Conservation (phyloP, 2,797 vertebrate species). For the Gouania willdenowi region DNA sequence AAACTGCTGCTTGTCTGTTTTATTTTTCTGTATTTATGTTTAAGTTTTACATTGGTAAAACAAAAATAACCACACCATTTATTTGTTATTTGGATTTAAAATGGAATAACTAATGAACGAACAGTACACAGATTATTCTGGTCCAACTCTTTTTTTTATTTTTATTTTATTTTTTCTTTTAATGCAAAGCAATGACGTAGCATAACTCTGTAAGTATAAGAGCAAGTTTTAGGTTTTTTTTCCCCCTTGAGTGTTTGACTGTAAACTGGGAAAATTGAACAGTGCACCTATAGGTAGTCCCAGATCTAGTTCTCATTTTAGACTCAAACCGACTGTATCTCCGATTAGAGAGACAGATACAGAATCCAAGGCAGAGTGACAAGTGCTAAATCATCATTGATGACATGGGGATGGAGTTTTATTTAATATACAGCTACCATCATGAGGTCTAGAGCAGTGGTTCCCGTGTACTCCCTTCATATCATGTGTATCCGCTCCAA, state of each 20-base stretch:
- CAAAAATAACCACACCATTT: too few species aligned
- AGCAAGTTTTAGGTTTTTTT: constrained; percentile 95
- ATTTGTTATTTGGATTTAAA: too few species aligned
- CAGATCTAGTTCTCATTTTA: constrained; percentile 91
- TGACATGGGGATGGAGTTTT: constrained; percentile 79
- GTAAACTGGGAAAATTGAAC: constrained; percentile 99
- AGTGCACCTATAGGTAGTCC: constrained; percentile 96
- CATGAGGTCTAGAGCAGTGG: constrained; percentile 74
- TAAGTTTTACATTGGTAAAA: too few species aligned
- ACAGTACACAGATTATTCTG: too few species aligned
- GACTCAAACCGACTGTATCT: constrained; percentile 98
- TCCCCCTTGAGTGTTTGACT: constrained; percentile 91
- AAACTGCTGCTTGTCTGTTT: too few species aligned
- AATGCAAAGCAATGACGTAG: constrained; percentile 80
- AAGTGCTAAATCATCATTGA: constrained; percentile 96
- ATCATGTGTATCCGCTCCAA: too few species aligned
- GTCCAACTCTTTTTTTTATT: constrained; percentile 26
- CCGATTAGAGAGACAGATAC: constrained; percentile 95
- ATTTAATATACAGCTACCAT: constrained; percentile 30
- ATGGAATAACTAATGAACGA: too few species aligned
- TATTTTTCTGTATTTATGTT: too few species aligned
- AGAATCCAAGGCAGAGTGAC: constrained; percentile 93
- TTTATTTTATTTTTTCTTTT: constrained; percentile 16
- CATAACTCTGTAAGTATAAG: constrained; percentile 81
- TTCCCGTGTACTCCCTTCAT: too few species aligned